phyloP scores from a whole-genome alignment of 1,140 invertebrate genomes.

The Polypedilum pembai region DNA sequence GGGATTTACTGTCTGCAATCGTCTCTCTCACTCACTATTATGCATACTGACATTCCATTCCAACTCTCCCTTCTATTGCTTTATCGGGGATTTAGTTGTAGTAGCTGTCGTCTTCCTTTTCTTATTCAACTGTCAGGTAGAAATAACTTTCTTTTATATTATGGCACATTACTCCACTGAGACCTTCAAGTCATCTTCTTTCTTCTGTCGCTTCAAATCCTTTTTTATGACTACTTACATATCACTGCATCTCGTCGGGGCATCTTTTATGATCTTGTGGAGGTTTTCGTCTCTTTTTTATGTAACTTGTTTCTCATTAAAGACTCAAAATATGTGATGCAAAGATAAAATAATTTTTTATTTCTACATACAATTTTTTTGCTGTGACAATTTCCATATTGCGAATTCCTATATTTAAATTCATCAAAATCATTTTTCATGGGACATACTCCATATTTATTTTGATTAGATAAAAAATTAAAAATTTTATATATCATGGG shows the following conservation, averaged over 20 bases:
- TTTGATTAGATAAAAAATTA: too few species aligned
- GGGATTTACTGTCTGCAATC: background rate
- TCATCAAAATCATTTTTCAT: too few species aligned
- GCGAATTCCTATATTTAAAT: too few species aligned
- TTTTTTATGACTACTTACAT: background rate
- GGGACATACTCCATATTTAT: too few species aligned
- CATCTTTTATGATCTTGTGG: background rate
- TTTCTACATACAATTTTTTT: too few species aligned
- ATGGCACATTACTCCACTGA: background rate
- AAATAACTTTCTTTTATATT: background rate
- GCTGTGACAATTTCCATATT: too few species aligned
- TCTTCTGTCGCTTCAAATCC: background rate
- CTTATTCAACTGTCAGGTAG: background rate
- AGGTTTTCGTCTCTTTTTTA: background rate
- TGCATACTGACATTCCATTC: slow-evolving; percentile 9
- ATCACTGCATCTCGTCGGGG: background rate
- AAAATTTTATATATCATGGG: too few species aligned
- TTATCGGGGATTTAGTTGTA: background rate
- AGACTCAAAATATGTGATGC: too few species aligned
- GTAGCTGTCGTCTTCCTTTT: background rate
- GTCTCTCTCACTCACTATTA: background rate
- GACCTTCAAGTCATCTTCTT: background rate
- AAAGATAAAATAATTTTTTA: too few species aligned
- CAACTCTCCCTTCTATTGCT: background rate
- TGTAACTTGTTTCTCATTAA: too few species aligned